These are phyloP conservation scores for Meda fulgida DNA, from an alignment of 2,797 vertebrate genomes.

Conservation along the genomic window DNA sequence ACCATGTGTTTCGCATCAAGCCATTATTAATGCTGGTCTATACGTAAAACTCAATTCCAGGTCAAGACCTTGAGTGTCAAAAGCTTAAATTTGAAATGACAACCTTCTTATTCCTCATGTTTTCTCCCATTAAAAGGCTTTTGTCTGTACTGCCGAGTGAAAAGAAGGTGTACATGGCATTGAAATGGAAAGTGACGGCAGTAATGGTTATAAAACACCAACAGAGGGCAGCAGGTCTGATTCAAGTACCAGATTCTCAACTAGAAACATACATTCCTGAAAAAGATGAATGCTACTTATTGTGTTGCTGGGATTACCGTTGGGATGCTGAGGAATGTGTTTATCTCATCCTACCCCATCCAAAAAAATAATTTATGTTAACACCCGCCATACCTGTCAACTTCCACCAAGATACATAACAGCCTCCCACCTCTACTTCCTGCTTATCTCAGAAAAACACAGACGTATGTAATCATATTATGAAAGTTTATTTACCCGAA, in stretches of 20 bases:
- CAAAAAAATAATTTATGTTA: slow-evolving; percentile 17
- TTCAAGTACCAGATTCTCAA: neutral
- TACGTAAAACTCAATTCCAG: slow-evolving; percentile 15
- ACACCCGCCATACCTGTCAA: slow-evolving; percentile 24
- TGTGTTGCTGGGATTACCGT: slow-evolving; percentile 17
- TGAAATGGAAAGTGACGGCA: neutral
- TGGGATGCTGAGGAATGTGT: slow-evolving; percentile 35
- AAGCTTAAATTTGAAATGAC: slow-evolving; percentile 14
- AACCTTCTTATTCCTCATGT: neutral
- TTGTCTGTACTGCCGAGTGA: neutral
- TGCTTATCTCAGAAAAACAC: slow-evolving; percentile 5
- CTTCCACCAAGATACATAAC: slow-evolving; percentile 23
- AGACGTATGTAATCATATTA: slow-evolving; percentile 1
- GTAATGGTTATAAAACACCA: slow-evolving; percentile 17
- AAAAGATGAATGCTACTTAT: slow-evolving; percentile 22
- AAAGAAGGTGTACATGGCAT: neutral
- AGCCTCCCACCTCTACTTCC: slow-evolving; percentile 18
- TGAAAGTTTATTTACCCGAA: slow-evolving; percentile 79
- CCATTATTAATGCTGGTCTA: neutral
- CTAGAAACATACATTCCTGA: neutral
- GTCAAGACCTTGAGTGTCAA: slow-evolving; percentile 21
- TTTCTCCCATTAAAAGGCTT: slow-evolving; percentile 11
- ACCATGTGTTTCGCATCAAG: slow-evolving; percentile 61
- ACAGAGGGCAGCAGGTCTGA: slow-evolving; percentile 48
- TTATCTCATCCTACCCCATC: slow-evolving; percentile 27